Percentiles rank a stretch among this genome's conserved stretches.
phyloP scores from a whole-genome alignment of 2,797 vertebrate genomes.

The Esox lucius region DNA sequence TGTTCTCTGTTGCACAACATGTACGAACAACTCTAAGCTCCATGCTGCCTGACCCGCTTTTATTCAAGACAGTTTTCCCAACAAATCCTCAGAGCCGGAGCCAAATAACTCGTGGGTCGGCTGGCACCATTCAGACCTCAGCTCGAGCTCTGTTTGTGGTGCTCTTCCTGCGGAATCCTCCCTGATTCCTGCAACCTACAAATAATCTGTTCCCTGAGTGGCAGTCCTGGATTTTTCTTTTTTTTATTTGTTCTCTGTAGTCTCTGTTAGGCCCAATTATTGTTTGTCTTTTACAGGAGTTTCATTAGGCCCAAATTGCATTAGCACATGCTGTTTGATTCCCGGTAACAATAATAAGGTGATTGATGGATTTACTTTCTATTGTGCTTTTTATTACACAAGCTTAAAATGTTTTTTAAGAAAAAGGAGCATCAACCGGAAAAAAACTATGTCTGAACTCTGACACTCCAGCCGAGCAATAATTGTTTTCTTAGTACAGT shows the following conservation, averaged over 20 bases:
- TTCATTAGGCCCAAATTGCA: too few species aligned
- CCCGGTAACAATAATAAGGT: too few species aligned
- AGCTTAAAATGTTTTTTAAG: too few species aligned
- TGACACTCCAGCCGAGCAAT: too few species aligned
- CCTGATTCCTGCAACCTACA: conserved; percentile 12
- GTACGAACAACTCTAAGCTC: conserved; percentile 34
- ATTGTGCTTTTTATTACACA: too few species aligned
- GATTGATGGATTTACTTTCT: too few species aligned
- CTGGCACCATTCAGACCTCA: conserved; percentile 10
- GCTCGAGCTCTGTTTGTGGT: background rate
- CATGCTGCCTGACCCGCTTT: conserved; percentile 35
- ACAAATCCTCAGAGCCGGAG: conserved; percentile 18
- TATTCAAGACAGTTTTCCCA: conserved; percentile 11
- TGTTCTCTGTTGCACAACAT: conserved; percentile 51
- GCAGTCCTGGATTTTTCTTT: conserved; percentile 13
- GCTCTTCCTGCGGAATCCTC: conserved; percentile 17
- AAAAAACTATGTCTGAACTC: too few species aligned
- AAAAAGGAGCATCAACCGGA: too few species aligned
- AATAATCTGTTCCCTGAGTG: conserved; percentile 21
- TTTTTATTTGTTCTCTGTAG: conserved; percentile 18
- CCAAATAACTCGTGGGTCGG: background rate
- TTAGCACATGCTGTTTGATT: background rate
- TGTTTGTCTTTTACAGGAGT: background rate
- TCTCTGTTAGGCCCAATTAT: conserved; percentile 9
- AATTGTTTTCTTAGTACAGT: too few species aligned